Conservation (phyloP, 2,888 invertebrate species). For the Macropis europaea region DNA sequence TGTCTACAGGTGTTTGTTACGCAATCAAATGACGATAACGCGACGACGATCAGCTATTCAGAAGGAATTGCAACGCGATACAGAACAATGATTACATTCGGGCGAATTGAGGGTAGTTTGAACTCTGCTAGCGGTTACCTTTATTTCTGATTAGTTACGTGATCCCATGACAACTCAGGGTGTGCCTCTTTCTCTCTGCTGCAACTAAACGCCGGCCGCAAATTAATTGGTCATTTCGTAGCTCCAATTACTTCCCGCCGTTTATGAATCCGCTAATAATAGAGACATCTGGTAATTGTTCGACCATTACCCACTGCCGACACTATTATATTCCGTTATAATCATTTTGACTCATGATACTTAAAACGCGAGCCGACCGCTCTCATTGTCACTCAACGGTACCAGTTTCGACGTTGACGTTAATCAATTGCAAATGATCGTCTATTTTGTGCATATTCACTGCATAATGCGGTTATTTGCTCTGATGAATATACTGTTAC, state of each 20-base stretch:
- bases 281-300: conserved; percentile 40
- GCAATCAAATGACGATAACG: background rate
- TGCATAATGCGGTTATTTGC: too few species aligned
- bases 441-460: conserved; percentile 6
- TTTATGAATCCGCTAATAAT: conserved; percentile 43
- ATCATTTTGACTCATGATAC: conserved; percentile 27
- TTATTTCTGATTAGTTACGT: conserved; percentile 50
- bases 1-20: background rate
- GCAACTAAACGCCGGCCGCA: conserved; percentile 13
- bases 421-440: conserved; percentile 37
- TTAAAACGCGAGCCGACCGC: background rate
- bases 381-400: background rate
- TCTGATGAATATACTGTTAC: too few species aligned
- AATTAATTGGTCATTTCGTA: conserved; percentile 52
- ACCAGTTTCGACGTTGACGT: conserved; percentile 3
- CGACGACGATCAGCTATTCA: background rate
- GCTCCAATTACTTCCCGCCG: conserved; percentile 36
- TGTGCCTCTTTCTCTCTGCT: background rate
- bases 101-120: background rate
- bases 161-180: conserved; percentile 33
- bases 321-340: conserved; percentile 3
- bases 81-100: background rate
- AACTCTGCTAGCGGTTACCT: conserved; percentile 8
- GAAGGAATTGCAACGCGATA: background rate
- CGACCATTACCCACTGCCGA: background rate